Evolutionary conservation across 2,797 vertebrate species (phyloP), one percentile per base, ranked within the genome.

Genomic region (Ceyx erithaca): DNA sequence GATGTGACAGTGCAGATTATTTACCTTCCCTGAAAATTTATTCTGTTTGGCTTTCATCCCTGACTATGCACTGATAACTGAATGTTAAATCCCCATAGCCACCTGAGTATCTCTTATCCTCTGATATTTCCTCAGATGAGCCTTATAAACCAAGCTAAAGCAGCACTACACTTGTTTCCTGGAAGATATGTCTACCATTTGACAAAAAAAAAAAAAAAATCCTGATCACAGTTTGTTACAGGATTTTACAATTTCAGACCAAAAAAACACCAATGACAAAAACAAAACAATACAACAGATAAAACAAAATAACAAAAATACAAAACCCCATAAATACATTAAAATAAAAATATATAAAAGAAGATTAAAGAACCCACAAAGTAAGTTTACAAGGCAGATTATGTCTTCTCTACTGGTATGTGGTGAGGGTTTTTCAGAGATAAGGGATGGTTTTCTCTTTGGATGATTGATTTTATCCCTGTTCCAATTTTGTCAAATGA

Each of bases 261-360:
- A 37, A 57, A 45, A 30, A 7, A 16, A 4, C 25, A 46, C 4
- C 12, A 26, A 20, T 1, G 4, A 41, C 43, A 14, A 4, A 64
- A 21, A 31, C 30, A n/a, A n/a, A 30, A 25, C 4, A 25, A 23
- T 10, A 8, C 25, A 49, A 49, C 48, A 49, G 15, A 49, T 15
- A 26, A 25, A 26, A 25, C 48, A 51, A 26, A 51, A 51, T 15
- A 51, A 26, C 49, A 28, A 51, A 51, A 51, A 51, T 5, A 7
- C 1, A 28, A 1, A 3, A 10, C n/a, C 3, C 12, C 0, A 2
- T 3, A 64, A 81, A 13, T 4, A 58, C 7, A 57, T 35, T 43
- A 28, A 57, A 75, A 45, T 41, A 26, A 67, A 67, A 80, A 90
- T 33, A 8, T 0, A 22, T 7, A 45, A 41, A 63, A 68, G 48